These are phyloP conservation scores for Jaculus jaculus DNA, from an alignment of 2,113 vertebrate genomes.

Conservation along the genomic window DNA sequence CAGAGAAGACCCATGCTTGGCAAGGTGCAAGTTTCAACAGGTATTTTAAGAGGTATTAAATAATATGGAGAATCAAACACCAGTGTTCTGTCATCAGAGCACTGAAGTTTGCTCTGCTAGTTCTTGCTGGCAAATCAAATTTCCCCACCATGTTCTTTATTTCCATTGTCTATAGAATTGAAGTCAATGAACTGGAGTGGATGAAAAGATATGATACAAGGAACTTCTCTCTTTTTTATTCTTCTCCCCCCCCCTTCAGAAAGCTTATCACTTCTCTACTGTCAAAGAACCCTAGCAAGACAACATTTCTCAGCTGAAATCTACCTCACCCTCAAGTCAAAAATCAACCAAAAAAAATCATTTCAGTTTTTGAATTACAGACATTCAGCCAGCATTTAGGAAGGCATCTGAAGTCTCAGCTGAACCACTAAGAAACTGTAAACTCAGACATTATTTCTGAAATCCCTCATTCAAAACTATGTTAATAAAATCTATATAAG, in stretches of 20 bases:
- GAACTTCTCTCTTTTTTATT: not conserved
- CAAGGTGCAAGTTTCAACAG: not conserved
- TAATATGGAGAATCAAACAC: not conserved
- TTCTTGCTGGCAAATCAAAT: not conserved
- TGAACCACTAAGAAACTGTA: not conserved
- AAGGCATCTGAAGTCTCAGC: not conserved
- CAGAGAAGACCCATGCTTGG: not conserved
- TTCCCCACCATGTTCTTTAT: not conserved
- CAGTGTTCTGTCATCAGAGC: not conserved
- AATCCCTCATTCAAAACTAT: not conserved
- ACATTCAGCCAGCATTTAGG: not conserved
- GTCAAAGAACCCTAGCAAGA: not conserved
- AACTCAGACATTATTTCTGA: constrained; percentile 3
- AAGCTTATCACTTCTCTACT: not conserved
- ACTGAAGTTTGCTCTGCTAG: not conserved
- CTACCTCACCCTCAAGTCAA: not conserved
- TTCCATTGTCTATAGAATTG: not conserved
- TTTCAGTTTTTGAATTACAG: not conserved
- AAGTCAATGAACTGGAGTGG: not conserved
- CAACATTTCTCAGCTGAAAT: constrained; percentile 28
- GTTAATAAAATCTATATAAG: not conserved
- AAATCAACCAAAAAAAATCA: not conserved
- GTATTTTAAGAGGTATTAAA: not conserved
- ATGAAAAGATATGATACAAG: not conserved
- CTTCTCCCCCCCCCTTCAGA: not conserved